Evolutionary conservation across 2,113 vertebrate genomes (phyloP).

Genomic region (Dolichallabes microphthalmus): DNA sequence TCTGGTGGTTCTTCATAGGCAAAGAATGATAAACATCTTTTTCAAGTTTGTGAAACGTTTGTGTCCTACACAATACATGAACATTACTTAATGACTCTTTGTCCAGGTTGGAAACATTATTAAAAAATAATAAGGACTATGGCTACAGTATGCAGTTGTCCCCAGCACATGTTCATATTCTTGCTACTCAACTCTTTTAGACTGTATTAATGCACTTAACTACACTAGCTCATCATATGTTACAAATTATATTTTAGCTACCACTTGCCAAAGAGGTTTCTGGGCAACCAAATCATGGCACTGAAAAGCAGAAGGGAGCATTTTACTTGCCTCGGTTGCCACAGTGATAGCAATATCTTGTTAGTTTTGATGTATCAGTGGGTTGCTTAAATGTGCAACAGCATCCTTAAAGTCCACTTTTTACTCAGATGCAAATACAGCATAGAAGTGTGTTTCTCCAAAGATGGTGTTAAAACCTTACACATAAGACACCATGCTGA

Average conservation of each 20-base stretch:
- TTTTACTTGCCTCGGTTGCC: not conserved
- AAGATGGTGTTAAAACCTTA: not conserved
- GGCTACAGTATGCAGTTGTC: not conserved
- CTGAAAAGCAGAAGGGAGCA: too few relatives aligned
- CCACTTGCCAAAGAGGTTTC: not conserved
- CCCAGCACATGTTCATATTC: not conserved
- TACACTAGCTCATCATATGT: not conserved
- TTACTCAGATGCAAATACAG: not conserved
- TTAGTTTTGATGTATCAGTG: not conserved
- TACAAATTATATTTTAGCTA: not conserved
- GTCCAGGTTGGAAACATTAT: not conserved
- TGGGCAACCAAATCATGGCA: too few relatives aligned
- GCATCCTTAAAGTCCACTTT: not conserved
- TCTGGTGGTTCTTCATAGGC: not conserved
- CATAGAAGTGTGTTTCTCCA: not conserved
- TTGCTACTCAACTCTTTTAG: not conserved
- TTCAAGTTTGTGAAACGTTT: too few relatives aligned
- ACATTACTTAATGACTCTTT: not conserved
- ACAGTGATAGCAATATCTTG: not conserved
- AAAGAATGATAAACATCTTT: too few relatives aligned
- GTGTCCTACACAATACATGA: not conserved
- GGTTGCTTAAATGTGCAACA: not conserved
- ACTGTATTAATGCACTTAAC: not conserved
- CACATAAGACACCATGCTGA: not conserved
- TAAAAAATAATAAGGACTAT: not conserved